phyloP scores from a whole-genome alignment of 2,888 invertebrate species.

The Amblyjoppa proteus region DNA sequence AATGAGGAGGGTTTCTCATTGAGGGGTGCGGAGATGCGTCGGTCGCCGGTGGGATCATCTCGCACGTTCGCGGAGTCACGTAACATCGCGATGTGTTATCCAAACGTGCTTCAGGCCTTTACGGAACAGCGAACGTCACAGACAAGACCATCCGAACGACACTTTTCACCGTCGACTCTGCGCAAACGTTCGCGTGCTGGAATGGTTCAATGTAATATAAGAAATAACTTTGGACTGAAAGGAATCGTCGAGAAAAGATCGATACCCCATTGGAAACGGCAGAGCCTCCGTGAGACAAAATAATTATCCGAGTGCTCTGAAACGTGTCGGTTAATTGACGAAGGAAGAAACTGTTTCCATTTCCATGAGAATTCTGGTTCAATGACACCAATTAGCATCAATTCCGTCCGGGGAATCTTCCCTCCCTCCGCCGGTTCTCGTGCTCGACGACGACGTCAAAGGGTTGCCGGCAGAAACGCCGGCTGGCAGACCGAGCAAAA shows the following conservation, averaged over 20 bases:
- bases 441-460: slow-evolving; percentile 42
- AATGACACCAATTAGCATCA: slow-evolving; percentile 30
- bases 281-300: not conserved
- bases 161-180: slow-evolving; percentile 9
- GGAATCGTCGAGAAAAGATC: not conserved
- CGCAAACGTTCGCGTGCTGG: slow-evolving; percentile 3
- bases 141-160: not conserved
- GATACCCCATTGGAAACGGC: not conserved
- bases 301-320: not conserved
- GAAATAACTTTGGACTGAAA: not conserved
- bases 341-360: not conserved
- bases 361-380: not conserved
- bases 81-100: slow-evolving; percentile 67
- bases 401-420: not conserved
- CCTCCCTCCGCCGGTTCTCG: not conserved
- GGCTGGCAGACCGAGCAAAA: slow-evolving; percentile 30
- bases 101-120: slow-evolving; percentile 51
- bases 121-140: slow-evolving; percentile 46
- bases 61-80: slow-evolving; percentile 65
- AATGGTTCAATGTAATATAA: not conserved
- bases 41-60: slow-evolving; percentile 5
- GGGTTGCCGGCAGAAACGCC: slow-evolving; percentile 37
- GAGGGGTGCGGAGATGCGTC: slow-evolving; percentile 40
- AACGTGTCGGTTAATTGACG: not conserved
- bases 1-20: slow-evolving; percentile 66